phyloP scores from a whole-genome alignment of 1,140 invertebrate genomes.

The Calliopsis andreniformis region DNA sequence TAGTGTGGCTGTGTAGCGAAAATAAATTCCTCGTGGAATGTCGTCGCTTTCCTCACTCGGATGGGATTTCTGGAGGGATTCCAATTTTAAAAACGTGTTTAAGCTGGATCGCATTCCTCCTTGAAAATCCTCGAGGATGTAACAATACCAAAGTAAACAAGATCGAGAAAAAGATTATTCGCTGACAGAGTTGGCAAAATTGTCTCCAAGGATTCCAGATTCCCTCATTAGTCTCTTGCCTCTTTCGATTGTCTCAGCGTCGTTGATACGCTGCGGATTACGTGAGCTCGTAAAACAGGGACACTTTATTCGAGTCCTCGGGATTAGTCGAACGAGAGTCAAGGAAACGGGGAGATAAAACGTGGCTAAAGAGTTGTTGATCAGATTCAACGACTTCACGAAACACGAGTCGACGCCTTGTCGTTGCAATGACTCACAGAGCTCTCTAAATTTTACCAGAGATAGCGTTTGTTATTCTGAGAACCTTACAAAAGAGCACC shows the following conservation, averaged over 20 bases:
- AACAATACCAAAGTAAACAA: too few species aligned
- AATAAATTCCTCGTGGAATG: slow-evolving; percentile 63
- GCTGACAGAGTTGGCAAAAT: not conserved
- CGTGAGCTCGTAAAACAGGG: slow-evolving; percentile 22
- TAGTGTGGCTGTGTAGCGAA: slow-evolving; percentile 44
- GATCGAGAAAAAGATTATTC: slow-evolving; percentile 20
- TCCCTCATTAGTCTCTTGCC: not conserved
- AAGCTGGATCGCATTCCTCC: slow-evolving; percentile 36
- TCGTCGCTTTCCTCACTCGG: slow-evolving; percentile 40
- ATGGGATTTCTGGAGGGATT: slow-evolving; percentile 55
- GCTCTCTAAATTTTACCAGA: not conserved
- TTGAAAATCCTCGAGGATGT: slow-evolving; percentile 26
- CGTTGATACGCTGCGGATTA: slow-evolving; percentile 3
- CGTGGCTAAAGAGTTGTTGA: slow-evolving; percentile 28
- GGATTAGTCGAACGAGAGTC: not conserved
- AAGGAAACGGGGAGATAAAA: slow-evolving; percentile 27
- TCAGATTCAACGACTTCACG: slow-evolving; percentile 16
- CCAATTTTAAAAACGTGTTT: slow-evolving; percentile 68
- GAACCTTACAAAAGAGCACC: too few species aligned
- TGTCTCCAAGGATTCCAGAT: not conserved
- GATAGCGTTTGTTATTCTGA: too few species aligned
- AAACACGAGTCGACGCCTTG: slow-evolving; percentile 31
- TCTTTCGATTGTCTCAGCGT: slow-evolving; percentile 4
- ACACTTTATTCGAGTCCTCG: slow-evolving; percentile 31
- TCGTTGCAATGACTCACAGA: slow-evolving; percentile 26